phyloP scores from a whole-genome alignment of 2,113 vertebrate species.

The Sapayoa aenigma region DNA sequence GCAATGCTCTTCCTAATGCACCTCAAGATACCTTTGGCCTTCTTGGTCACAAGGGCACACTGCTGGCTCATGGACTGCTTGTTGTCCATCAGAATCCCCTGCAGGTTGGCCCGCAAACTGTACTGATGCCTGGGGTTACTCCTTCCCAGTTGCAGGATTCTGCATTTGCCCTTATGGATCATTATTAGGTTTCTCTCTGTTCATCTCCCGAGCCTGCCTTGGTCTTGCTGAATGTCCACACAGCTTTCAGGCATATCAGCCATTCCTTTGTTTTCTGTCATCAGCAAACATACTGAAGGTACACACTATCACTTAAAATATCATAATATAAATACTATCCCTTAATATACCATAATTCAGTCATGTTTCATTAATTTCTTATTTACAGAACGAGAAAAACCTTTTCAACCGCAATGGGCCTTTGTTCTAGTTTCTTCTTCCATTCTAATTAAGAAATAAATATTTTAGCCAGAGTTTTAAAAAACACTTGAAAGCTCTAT shows the following conservation, averaged over 20 bases:
- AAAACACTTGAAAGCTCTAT: neutral
- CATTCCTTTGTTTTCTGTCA: neutral
- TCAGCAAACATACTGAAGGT: neutral
- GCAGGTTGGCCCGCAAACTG: neutral
- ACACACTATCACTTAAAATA: neutral
- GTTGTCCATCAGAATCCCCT: neutral
- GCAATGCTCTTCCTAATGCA: neutral
- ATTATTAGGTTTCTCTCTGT: neutral
- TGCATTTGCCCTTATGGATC: neutral
- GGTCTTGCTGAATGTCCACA: neutral
- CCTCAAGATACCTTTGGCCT: neutral
- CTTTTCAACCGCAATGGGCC: neutral
- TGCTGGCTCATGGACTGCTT: neutral
- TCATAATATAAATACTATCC: neutral
- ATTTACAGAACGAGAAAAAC: neutral
- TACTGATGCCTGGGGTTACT: neutral
- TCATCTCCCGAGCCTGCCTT: neutral
- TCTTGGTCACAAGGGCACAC: neutral
- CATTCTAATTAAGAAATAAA: neutral
- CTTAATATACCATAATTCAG: neutral
- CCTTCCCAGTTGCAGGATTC: neutral
- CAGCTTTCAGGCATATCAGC: neutral
- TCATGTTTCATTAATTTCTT: neutral
- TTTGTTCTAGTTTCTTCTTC: neutral
- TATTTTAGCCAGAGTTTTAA: neutral